Percentiles rank a stretch among this genome's conserved stretches.
Evolutionary conservation across 1,140 invertebrate species (phyloP).

Genomic region (Adelges cooleyi): DNA sequence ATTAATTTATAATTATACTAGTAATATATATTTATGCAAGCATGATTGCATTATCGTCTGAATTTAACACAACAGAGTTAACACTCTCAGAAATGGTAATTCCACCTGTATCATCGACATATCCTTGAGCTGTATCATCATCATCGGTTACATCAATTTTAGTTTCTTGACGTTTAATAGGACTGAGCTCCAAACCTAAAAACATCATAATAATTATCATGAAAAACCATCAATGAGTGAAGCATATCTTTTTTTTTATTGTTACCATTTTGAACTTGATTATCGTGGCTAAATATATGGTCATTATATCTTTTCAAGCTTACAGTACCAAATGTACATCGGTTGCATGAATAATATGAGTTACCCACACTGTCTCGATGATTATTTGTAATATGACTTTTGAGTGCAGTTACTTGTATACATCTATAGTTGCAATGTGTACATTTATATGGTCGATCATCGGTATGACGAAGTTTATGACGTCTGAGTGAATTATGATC

Average conservation of each 20-base stretch:
- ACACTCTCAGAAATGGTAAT: slow-evolving; percentile 45
- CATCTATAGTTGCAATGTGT: slow-evolving; percentile 43
- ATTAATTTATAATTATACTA: too few species aligned
- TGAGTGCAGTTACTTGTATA: slow-evolving; percentile 55
- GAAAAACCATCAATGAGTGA: too few species aligned
- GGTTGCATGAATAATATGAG: slow-evolving; percentile 11
- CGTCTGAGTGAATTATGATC: slow-evolving; percentile 72
- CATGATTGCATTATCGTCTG: slow-evolving; percentile 24
- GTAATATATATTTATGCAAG: neutral
- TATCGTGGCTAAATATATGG: slow-evolving; percentile 26
- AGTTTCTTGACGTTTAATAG: slow-evolving; percentile 30
- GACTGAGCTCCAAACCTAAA: slow-evolving; percentile 32
- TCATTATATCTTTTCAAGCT: slow-evolving; percentile 22
- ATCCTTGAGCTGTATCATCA: slow-evolving; percentile 42
- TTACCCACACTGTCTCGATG: slow-evolving; percentile 36
- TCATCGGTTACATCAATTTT: slow-evolving; percentile 37
- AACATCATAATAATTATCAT: too few species aligned
- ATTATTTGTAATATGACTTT: slow-evolving; percentile 45
- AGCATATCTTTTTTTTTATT: too few species aligned
- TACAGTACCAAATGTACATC: slow-evolving; percentile 28
- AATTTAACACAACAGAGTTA: slow-evolving; percentile 1
- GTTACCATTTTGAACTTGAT: slow-evolving; percentile 25
- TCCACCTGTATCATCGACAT: slow-evolving; percentile 47
- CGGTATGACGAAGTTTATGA: slow-evolving; percentile 51
- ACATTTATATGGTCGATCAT: slow-evolving; percentile 32